Base-by-base conservation (phyloP, 2,113 vertebrate genomes). In the Cairina moschata region DNA sequence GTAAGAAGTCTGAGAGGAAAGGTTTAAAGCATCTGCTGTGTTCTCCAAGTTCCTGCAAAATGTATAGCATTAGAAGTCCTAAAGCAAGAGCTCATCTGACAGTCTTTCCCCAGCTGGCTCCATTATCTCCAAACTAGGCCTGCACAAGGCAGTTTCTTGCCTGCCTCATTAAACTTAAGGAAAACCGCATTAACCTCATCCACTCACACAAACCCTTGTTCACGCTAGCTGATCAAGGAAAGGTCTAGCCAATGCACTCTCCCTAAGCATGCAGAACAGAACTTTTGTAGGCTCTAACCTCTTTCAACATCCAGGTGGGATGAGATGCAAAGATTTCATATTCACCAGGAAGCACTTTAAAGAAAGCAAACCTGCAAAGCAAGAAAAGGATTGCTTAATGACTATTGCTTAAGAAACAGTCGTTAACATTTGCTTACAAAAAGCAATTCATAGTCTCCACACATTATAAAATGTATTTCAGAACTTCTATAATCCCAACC, bases 251-350 rank as follows among this genome's bases (percentile, higher is more conserved):
- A 25, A 85, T 54, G 23, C 4, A 2, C 20, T 22, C 44, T n/a
- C 54, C 34, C 44, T n/a, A 18, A 75, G 42, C 9, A 82, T 21
- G 20, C 31, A 88, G 84, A 50, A 3, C 42, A 84, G 8, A 78
- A 95, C 26, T 93, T 74, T 38, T 29, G 42, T 28, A 56, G 36
- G 75, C 22, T 91, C 98, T 91, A 74, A 99, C 99, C 98, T 99
- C 98, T 96, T 99, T 99, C 87, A 99, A 76, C 4, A 97, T 97
- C 99, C 99, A 99, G 66, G 99, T 99, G 3, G 98, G 98, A 96
- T 99, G 99, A 23, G 98, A 98, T 16, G 99, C 99, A 83, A 98
- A 98, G 86, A 99, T 99, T 95, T 99, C 99, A 69, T 99, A 99
- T 93, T 97, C 98, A 8, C 99, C 99, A 74, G 99, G 99, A 69